Percentiles rank a stretch among this genome's conserved stretches.
Conservation (phyloP, 2,888 invertebrate species). For the Troides helena region DNA sequence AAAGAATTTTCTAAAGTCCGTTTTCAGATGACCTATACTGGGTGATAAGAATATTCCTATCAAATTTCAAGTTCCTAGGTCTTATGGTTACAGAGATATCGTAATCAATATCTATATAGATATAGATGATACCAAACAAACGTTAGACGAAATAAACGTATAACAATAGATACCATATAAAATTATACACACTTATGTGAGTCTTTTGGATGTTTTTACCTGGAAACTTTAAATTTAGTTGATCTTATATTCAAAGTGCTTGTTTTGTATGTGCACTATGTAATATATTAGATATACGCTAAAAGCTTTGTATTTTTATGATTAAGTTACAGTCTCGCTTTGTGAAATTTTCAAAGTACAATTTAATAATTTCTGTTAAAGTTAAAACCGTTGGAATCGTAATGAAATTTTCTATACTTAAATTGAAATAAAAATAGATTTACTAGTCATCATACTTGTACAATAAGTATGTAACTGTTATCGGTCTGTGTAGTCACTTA, state of each 20-base stretch:
- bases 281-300: conserved; percentile 1
- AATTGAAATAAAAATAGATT: neutral
- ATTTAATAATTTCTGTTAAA: conserved; percentile 15
- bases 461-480: neutral
- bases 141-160: neutral
- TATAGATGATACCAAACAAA: neutral
- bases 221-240: neutral
- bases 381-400: neutral
- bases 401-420: neutral
- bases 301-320: conserved; percentile 8
- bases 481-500: neutral
- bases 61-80: no score
- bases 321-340: neutral
- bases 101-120: no score
- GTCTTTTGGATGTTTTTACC: neutral
- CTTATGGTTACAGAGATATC: no score
- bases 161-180: neutral
- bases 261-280: neutral
- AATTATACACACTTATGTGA: neutral
- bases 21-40: no score
- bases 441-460: neutral
- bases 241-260: conserved; percentile 5
- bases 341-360: conserved; percentile 3
- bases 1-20: no score
- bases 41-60: no score